Conservation (phyloP, 2,888 invertebrate genomes). For the Polymixis lichenea region DNA sequence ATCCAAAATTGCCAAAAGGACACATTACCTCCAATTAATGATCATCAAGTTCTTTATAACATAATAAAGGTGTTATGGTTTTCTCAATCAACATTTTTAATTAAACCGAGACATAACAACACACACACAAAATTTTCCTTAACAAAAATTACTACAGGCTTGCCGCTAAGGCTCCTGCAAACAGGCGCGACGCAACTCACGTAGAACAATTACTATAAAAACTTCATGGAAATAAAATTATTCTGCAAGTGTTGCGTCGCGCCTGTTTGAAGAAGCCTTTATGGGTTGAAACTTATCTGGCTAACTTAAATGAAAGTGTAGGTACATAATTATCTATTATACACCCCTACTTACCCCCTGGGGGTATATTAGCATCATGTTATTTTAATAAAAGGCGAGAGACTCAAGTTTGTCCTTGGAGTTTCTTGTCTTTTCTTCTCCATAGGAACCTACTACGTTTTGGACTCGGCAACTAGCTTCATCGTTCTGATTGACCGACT, state of each 20-base stretch:
- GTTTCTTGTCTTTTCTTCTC: neutral
- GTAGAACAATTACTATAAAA: too few species aligned
- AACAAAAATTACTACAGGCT: neutral
- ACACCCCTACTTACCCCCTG: neutral
- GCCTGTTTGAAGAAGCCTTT: too few species aligned
- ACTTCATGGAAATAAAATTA: too few species aligned
- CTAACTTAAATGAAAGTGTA: too few species aligned
- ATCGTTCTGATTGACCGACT: neutral
- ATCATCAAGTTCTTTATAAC: neutral
- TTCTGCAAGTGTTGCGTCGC: too few species aligned
- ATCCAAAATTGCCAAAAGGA: neutral
- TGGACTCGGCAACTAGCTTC: neutral
- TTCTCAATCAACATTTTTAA: slow-evolving; percentile 1
- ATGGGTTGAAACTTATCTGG: too few species aligned
- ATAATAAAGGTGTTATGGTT: neutral
- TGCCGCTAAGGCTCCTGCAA: too few species aligned
- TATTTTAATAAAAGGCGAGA: neutral
- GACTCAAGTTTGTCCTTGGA: neutral
- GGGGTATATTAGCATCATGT: too few species aligned
- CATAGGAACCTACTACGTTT: neutral
- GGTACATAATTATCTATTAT: too few species aligned
- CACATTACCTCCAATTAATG: neutral
- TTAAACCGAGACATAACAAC: neutral
- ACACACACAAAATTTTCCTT: neutral
- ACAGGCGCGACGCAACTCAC: too few species aligned